A percentile compares a stretch with the other conserved stretches of the same genome.
Conservation (phyloP, 1,140 invertebrate species). For the Hylaeus volcanicus region DNA sequence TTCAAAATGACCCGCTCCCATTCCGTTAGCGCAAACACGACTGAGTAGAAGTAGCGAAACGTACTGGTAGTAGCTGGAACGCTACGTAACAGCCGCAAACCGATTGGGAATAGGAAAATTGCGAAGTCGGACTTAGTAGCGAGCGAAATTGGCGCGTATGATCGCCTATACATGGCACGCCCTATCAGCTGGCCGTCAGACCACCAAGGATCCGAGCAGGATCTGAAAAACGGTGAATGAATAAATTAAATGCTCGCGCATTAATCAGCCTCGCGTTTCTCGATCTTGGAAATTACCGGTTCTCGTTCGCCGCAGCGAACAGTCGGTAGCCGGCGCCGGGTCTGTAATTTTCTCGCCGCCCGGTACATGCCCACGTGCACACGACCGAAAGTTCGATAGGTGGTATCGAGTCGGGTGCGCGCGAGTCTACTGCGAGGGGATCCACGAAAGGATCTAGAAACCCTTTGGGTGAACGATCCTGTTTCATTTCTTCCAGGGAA, state of each 20-base stretch:
- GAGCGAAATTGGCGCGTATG: neutral
- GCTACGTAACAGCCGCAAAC: neutral
- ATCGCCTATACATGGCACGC: constrained; percentile 26
- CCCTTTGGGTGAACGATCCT: neutral
- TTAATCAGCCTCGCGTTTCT: constrained; percentile 73
- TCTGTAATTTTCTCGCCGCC: constrained; percentile 78
- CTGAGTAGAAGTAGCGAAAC: too few relatives aligned
- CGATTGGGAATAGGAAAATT: neutral
- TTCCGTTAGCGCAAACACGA: too few relatives aligned
- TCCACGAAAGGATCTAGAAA: constrained; percentile 1
- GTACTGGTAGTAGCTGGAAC: neutral
- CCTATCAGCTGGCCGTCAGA: constrained; percentile 55
- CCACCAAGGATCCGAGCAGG: constrained; percentile 43
- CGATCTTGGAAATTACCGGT: constrained; percentile 70
- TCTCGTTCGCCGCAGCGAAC: constrained; percentile 52
- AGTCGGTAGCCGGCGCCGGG: constrained; percentile 51
- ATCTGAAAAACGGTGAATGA: constrained; percentile 66
- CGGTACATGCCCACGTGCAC: constrained; percentile 61
- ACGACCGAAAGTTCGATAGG: constrained; percentile 29
- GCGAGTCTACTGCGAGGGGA: neutral
- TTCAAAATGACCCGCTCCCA: too few relatives aligned
- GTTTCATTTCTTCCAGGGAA: neutral
- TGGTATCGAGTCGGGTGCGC: neutral
- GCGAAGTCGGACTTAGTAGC: constrained; percentile 18
- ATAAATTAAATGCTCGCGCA: constrained; percentile 73